phyloP scores from a whole-genome alignment of 2,113 vertebrate genomes.

The Hirundichthys speculiger region DNA sequence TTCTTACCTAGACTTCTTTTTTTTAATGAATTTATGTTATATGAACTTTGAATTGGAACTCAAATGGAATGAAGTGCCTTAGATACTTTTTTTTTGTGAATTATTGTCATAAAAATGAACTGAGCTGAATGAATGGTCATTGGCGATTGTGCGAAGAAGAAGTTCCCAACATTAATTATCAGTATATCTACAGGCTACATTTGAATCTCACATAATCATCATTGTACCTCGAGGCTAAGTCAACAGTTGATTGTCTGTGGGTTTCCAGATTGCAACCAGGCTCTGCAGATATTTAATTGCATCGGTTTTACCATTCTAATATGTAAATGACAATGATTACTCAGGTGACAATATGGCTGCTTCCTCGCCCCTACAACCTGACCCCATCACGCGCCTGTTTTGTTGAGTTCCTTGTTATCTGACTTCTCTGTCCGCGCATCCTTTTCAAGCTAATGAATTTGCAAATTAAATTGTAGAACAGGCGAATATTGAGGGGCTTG shows the following conservation, averaged over 20 bases:
- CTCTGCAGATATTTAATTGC: background rate
- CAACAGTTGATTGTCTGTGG: background rate
- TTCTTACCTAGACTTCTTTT: no score
- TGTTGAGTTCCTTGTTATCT: conserved; percentile 51
- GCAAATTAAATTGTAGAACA: conserved; percentile 84
- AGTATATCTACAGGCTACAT: background rate
- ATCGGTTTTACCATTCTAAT: background rate
- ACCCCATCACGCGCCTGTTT: conserved; percentile 43
- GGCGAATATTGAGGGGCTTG: conserved; percentile 67
- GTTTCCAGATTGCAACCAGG: conserved; percentile 1
- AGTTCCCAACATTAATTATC: background rate
- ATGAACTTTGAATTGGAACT: no score
- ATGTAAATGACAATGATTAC: conserved; percentile 24
- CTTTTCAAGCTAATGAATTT: conserved; percentile 76
- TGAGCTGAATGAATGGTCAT: no score
- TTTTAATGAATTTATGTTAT: background rate
- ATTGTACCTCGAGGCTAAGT: conserved; percentile 1
- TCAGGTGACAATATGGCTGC: conserved; percentile 14
- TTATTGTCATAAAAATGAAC: no score
- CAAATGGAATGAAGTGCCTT: no score
- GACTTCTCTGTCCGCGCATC: conserved; percentile 55
- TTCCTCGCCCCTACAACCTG: conserved; percentile 19
- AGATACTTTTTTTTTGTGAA: no score
- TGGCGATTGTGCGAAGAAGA: background rate
- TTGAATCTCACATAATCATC: background rate